phyloP scores from a whole-genome alignment of 2,797 vertebrate genomes.

The Gorsachius magnificus region DNA sequence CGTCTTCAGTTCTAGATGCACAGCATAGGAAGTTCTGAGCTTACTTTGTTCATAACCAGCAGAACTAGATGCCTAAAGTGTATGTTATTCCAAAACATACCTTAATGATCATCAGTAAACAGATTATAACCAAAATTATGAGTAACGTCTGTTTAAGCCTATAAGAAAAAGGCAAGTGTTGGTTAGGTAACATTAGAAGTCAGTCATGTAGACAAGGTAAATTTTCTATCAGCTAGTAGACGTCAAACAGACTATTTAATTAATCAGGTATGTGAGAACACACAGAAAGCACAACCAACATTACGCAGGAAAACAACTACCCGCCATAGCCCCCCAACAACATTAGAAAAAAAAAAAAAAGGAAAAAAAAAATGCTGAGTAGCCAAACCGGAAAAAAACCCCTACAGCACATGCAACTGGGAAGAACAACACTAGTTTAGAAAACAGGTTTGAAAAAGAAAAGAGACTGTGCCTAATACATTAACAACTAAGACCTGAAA shows the following conservation, averaged over 20 bases:
- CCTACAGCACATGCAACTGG: not conserved
- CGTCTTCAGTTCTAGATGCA: not conserved
- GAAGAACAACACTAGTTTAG: not conserved
- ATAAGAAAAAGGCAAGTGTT: not conserved
- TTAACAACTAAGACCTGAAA: not conserved
- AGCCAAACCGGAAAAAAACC: not conserved
- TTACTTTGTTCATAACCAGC: not conserved
- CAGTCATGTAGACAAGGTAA: not conserved
- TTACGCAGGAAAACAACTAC: constrained; percentile 3
- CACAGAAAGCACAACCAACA: not conserved
- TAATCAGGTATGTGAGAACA: not conserved
- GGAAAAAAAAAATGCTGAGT: not conserved
- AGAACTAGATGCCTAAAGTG: not conserved
- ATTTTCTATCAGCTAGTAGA: not conserved
- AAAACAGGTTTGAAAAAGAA: not conserved
- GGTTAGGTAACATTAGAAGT: not conserved
- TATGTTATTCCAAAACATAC: not conserved
- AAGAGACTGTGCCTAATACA: not conserved
- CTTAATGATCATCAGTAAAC: not conserved
- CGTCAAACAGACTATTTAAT: constrained; percentile 6
- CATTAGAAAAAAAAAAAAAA: not conserved
- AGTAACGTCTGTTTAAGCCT: not conserved
- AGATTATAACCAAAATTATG: not conserved
- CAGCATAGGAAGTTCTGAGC: not conserved
- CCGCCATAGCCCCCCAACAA: not conserved